A percentile compares a stretch with the other conserved stretches of the same genome.
These are phyloP conservation scores for Harpagus bidentatus DNA, from an alignment of 2,113 vertebrate species.

Conservation along the genomic window DNA sequence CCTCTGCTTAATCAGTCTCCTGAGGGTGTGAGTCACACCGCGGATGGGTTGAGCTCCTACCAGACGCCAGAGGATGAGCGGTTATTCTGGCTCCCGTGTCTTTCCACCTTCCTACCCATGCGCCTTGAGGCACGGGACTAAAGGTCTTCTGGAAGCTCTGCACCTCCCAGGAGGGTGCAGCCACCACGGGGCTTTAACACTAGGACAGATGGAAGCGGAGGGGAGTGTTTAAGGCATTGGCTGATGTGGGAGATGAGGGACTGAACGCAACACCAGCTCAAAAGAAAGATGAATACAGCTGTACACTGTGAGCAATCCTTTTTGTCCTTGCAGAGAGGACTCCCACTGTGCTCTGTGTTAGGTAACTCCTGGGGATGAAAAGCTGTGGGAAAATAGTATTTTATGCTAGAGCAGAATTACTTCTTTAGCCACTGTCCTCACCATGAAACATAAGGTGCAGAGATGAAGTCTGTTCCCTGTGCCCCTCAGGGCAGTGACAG, in stretches of 20 bases:
- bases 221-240: not conserved
- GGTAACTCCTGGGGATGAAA: not conserved
- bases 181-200: accelerated
- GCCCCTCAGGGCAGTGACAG: not conserved
- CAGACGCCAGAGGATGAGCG: not conserved
- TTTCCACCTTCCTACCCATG: not conserved
- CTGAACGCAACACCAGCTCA: not conserved
- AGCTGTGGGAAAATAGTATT: not conserved
- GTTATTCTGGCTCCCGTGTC: not conserved
- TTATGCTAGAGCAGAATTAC: not conserved
- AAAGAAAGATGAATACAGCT: not conserved
- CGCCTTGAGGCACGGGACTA: accelerated
- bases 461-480: not conserved
- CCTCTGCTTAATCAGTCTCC: not conserved
- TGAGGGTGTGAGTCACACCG: not conserved
- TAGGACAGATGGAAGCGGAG: not conserved
- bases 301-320: not conserved
- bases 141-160: not conserved
- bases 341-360: not conserved
- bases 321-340: not conserved
- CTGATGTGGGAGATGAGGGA: not conserved
- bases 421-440: not conserved
- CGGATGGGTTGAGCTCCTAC: not conserved
- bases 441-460: not conserved
- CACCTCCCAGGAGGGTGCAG: not conserved